phyloP scores from a whole-genome alignment of 1,140 invertebrate genomes.

The Wiebesia pumilae region DNA sequence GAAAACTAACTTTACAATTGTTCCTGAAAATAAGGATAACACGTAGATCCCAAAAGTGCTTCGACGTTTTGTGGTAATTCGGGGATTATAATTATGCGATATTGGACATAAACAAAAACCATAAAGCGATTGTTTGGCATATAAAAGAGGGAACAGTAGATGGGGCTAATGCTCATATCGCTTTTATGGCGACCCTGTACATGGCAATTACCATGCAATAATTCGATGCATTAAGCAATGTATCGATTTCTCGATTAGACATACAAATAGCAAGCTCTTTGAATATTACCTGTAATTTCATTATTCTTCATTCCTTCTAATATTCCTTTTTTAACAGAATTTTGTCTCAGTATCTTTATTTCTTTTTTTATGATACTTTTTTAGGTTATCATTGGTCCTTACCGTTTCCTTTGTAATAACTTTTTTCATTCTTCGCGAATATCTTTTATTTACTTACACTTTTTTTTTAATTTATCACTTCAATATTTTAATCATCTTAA shows the following conservation, averaged over 20 bases:
- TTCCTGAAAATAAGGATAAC: no score
- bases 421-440: no score
- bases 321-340: background rate
- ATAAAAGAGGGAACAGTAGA: background rate
- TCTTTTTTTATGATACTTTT: no score
- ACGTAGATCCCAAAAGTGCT: background rate
- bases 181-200: constrained; percentile 47
- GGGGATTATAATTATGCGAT: constrained; percentile 30
- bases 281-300: background rate
- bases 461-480: no score
- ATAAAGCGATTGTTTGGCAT: constrained; percentile 40
- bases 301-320: background rate
- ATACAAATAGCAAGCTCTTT: background rate
- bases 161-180: constrained; percentile 51
- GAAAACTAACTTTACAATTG: no score
- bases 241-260: constrained; percentile 30
- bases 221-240: constrained; percentile 52
- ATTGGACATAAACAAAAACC: constrained; percentile 30
- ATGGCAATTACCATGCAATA: constrained; percentile 55
- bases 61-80: constrained; percentile 22
- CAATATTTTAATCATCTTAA: no score
- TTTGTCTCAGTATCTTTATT: no score
- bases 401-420: no score
- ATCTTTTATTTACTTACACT: no score
- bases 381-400: no score